These are phyloP conservation scores for Trididemnum miniatum DNA, from an alignment of 23 tunicate genomes.

Conservation along the genomic window DNA sequence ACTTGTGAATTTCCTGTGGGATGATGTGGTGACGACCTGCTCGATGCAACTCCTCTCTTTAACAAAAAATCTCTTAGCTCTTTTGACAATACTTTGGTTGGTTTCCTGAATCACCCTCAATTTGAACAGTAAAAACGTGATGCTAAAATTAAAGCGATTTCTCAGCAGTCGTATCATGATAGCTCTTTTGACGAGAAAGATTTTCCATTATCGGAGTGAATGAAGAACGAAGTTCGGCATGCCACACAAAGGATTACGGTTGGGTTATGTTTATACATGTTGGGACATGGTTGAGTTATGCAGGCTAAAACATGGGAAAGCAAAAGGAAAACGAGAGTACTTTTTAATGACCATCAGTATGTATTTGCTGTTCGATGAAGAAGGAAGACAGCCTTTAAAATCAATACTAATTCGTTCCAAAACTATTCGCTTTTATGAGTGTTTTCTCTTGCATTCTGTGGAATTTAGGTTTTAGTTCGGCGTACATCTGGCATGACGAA, in stretches of 20 bases:
- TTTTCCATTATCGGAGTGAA: constrained; percentile 5
- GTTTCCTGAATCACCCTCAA: too few species aligned
- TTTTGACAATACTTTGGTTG: too few species aligned
- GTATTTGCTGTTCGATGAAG: background rate
- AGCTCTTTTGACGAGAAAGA: constrained; percentile 17
- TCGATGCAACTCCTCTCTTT: constrained; percentile 5
- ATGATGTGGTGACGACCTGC: constrained; percentile 23
- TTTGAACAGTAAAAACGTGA: too few species aligned
- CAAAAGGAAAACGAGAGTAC: background rate
- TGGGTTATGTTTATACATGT: too few species aligned
- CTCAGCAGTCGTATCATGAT: too few species aligned
- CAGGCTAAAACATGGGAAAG: constrained; percentile 3
- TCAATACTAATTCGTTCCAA: constrained; percentile 10
- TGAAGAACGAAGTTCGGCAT: background rate
- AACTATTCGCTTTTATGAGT: constrained; percentile 14
- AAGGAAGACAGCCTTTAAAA: constrained; percentile 14
- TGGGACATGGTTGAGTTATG: background rate
- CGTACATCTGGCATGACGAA: constrained; percentile 3
- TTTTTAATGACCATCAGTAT: background rate
- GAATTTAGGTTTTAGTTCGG: constrained; percentile 23
- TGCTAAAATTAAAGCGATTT: too few species aligned
- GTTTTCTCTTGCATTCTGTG: background rate
- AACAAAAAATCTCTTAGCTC: background rate
- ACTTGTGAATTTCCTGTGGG: constrained; percentile 30
- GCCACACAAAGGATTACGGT: too few species aligned